phyloP scores from a whole-genome alignment of 2,888 invertebrate genomes.

The Actias luna region DNA sequence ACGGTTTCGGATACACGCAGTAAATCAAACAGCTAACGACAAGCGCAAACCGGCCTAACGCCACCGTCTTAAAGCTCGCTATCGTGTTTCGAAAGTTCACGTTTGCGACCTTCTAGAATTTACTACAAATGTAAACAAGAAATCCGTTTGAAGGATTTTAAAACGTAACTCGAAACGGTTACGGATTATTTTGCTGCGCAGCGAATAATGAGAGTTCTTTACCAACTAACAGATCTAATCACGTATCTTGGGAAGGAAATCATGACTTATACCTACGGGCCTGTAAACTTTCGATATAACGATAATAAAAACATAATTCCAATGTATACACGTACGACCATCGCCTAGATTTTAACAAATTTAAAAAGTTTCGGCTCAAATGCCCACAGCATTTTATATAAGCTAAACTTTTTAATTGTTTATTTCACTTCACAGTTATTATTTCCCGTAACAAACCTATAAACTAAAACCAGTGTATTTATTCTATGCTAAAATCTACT shows the following conservation, averaged over 20 bases:
- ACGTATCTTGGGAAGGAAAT: background rate
- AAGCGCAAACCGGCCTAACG: background rate
- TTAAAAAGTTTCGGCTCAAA: too few species aligned
- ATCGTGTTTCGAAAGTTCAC: background rate
- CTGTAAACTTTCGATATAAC: background rate
- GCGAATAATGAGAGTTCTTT: slow-evolving; percentile 2
- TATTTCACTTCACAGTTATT: too few species aligned
- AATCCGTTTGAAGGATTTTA: background rate
- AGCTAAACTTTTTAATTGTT: too few species aligned
- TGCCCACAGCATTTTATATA: too few species aligned
- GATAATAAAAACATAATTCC: background rate
- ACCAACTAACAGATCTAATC: background rate
- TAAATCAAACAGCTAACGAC: background rate
- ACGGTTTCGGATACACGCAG: background rate
- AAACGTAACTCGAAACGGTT: background rate
- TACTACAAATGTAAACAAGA: background rate
- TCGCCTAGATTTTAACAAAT: too few species aligned
- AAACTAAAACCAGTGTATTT: too few species aligned
- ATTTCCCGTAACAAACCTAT: too few species aligned
- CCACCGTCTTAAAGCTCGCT: background rate
- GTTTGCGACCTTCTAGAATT: background rate
- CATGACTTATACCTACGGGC: background rate
- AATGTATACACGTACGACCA: too few species aligned
- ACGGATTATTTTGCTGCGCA: background rate
- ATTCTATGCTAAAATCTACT: too few species aligned